Conservation (phyloP, 2,113 vertebrate genomes). For the Bungarus multicinctus region DNA sequence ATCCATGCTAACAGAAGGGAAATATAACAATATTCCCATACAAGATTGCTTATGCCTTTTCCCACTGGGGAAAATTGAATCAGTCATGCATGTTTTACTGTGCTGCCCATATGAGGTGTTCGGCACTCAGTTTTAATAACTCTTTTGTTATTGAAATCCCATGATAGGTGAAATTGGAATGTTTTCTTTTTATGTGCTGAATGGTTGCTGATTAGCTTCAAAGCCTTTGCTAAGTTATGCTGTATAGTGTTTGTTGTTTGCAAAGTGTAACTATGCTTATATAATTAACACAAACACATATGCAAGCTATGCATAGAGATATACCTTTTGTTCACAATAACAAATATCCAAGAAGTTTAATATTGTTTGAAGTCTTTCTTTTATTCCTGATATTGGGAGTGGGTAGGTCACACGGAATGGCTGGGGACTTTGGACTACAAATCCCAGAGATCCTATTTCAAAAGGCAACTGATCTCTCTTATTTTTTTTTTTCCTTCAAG, state of each 20-base stretch:
- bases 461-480: too few relatives aligned
- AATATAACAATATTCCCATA: neutral
- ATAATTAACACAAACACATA: neutral
- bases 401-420: neutral
- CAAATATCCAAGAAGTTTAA: neutral
- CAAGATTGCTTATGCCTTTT: neutral
- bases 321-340: neutral
- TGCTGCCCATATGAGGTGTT: neutral
- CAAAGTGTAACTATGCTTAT: neutral
- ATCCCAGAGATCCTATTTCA: neutral
- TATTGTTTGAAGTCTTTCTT: neutral
- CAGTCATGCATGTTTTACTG: neutral
- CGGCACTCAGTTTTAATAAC: neutral
- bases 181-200: neutral
- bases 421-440: neutral
- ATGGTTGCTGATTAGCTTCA: neutral
- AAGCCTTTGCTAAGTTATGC: neutral
- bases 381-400: neutral
- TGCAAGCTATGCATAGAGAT: neutral
- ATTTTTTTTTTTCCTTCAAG: neutral
- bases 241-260: neutral
- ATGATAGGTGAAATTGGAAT: neutral
- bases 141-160: neutral
- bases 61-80: neutral
- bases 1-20: neutral